Evolutionary conservation across 2,113 vertebrate species (phyloP).

Genomic region (Tauraco erythrolophus): DNA sequence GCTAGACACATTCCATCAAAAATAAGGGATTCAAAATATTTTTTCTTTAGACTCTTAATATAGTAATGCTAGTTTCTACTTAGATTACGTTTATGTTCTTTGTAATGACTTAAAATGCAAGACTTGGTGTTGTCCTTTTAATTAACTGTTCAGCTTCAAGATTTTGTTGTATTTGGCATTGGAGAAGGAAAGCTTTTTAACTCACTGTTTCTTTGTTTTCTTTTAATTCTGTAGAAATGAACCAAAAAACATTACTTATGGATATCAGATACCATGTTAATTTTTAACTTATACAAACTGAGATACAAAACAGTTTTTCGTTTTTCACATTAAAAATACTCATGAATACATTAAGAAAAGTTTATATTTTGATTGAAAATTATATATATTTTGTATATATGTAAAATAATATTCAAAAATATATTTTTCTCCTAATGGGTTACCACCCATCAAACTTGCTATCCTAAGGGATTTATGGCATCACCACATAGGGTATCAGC

Average conservation of each 20-base stretch:
- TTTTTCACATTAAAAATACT: conserved; percentile 9
- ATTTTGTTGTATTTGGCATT: neutral
- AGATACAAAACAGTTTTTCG: conserved; percentile 25
- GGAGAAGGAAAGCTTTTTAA: conserved; percentile 36
- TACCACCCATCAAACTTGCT: conserved; percentile 38
- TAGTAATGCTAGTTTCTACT: neutral
- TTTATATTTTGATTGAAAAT: conserved; percentile 53
- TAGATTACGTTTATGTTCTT: neutral
- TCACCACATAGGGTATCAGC: conserved; percentile 38
- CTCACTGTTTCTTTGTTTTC: conserved; percentile 17
- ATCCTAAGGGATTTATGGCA: conserved; percentile 43
- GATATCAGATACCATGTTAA: conserved; percentile 37
- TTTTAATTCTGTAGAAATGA: conserved; percentile 33
- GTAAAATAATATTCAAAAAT: conserved; percentile 58
- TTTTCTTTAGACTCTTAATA: neutral
- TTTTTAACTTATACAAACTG: conserved; percentile 36
- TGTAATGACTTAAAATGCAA: neutral
- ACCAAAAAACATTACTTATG: neutral
- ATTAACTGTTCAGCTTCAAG: neutral
- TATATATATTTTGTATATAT: conserved; percentile 57
- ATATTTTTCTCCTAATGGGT: conserved; percentile 63
- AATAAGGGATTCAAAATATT: neutral
- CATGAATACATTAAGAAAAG: conserved; percentile 2
- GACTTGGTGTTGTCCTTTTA: neutral
- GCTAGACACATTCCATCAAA: neutral